These are phyloP conservation scores for Carcinoscorpius rotundicauda DNA, from an alignment of 1,140 invertebrate species.

Conservation along the genomic window DNA sequence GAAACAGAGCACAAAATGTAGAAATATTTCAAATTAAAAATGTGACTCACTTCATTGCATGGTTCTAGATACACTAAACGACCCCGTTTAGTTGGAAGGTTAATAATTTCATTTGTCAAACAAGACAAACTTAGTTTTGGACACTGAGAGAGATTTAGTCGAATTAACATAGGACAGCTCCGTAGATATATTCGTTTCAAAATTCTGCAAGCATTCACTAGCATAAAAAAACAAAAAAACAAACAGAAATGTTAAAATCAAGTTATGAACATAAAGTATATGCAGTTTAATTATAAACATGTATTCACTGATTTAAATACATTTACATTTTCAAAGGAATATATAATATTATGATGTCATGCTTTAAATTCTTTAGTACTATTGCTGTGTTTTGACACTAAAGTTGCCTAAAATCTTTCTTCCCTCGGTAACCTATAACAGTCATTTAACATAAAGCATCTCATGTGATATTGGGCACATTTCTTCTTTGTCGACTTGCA, in stretches of 20 bases:
- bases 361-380: no score
- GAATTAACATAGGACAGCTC: conserved; percentile 6
- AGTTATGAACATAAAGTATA: background rate
- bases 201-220: conserved; percentile 19
- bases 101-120: background rate
- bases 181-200: conserved; percentile 8
- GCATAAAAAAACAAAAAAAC: conserved; percentile 2
- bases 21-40: background rate
- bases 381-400: no score
- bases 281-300: no score
- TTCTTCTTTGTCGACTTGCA: no score
- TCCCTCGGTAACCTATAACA: no score
- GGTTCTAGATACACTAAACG: conserved; percentile 14
- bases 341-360: no score
- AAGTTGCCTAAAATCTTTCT: no score
- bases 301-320: no score
- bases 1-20: no score
- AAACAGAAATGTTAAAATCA: background rate
- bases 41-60: conserved; percentile 6
- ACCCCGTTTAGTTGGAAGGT: background rate
- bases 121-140: conserved; percentile 9
- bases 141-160: conserved; percentile 14
- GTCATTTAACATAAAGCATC: no score
- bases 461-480: no score
- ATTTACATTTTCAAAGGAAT: no score